Percentiles rank a stretch among this genome's conserved stretches.
These are phyloP conservation scores for Cephalopachus bancanus DNA, from an alignment of 2,797 vertebrate species.

Conservation along the genomic window DNA sequence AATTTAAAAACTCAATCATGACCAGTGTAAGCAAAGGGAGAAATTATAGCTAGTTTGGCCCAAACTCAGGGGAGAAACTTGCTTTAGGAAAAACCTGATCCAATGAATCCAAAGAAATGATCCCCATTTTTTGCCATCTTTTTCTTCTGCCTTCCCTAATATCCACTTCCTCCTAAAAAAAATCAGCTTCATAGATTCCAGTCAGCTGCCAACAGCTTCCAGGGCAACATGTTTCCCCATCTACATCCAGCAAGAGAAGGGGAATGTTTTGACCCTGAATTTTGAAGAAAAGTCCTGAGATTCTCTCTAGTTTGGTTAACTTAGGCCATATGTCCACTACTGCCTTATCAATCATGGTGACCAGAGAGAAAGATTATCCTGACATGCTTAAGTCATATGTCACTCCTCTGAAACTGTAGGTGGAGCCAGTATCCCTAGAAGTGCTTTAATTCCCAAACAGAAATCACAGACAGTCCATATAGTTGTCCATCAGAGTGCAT, in stretches of 20 bases:
- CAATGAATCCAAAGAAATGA: not conserved
- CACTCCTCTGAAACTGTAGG: not conserved
- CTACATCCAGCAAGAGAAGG: not conserved
- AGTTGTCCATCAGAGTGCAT: not conserved
- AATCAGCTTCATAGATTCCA: not conserved
- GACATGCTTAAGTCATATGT: not conserved
- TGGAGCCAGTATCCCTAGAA: not conserved
- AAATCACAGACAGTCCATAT: not conserved
- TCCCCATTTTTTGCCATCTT: not conserved
- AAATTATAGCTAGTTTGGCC: not conserved
- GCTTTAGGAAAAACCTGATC: not conserved
- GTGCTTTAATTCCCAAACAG: constrained; percentile 33
- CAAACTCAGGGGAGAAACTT: not conserved
- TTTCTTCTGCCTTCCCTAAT: not conserved
- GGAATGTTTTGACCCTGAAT: not conserved
- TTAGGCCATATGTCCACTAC: not conserved
- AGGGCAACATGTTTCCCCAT: not conserved
- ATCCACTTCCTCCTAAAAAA: not conserved
- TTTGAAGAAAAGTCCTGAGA: not conserved
- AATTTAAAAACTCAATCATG: not conserved
- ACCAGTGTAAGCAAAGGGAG: not conserved
- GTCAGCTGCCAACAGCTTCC: not conserved
- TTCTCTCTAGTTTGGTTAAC: not conserved
- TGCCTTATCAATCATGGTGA: not conserved
- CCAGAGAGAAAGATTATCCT: not conserved